Evolutionary conservation across 2,888 invertebrate genomes (phyloP), one percentile per base, ranked within the genome.

Genomic region (Nematopogon swammerdamellus): DNA sequence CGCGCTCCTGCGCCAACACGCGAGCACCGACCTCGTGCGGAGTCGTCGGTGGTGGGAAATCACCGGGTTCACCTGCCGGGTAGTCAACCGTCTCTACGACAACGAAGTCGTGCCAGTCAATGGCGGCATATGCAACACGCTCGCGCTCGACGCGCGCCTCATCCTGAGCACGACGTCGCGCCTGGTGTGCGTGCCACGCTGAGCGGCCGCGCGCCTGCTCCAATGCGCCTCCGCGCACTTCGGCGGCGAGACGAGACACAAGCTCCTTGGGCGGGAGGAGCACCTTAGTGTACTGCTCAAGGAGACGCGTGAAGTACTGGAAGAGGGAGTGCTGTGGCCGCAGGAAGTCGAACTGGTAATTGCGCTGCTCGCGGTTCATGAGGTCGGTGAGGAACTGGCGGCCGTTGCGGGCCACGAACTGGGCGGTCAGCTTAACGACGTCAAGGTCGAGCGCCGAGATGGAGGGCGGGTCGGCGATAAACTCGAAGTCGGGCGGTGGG

Each of bases 91-190:
- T 98, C 76, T 99, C 99, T 0, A 99, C 99, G 0, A 99, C 98
- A 1, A 99, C 98, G 71, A 99, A 99, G 71, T 99, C 98, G 67
- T 99, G 99, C 99, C 99, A 99, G 68, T 99, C 99, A 55, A 99
- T 97, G 63, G 95, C 95, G 0, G 97, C 97, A 67, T 99, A 99
- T 0, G 93, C 93, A 20, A 93, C 86, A 66, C 98, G 84, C 70
- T 99, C 99, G 53, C 92, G 87, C 69, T 99, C 99, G 8, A 94
- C 82, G 61, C 95, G 93, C 55, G 97, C 97, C 63, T 98, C 97
- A 64, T 97, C 97, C 51, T 92, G 90, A 1, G 94, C 89, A 55
- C 89, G 89, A 61, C 97, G 92, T 0, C 92, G 87, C 60, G 97
- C 96, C 68, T 97, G 95, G 67, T 96, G 95, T 47, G 92, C 89